A percentile compares a stretch with the other conserved stretches of the same genome.
Evolutionary conservation across 2,113 vertebrate species (phyloP).

Genomic region (Silurus glanis): DNA sequence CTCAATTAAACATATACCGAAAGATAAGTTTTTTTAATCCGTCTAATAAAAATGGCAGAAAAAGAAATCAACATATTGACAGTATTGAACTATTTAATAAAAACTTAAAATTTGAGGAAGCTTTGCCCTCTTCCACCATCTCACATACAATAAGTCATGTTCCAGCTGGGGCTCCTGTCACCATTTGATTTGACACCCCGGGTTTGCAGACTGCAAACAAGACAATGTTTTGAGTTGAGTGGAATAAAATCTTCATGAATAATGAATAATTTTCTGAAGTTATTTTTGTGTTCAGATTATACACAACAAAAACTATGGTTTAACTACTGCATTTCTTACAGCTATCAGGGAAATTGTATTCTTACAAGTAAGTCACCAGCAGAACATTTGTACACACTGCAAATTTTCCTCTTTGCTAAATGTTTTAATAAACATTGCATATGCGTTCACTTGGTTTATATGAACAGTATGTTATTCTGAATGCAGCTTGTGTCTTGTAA

Average conservation of each 20-base stretch:
- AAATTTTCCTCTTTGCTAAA: not conserved
- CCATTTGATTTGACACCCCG: not conserved
- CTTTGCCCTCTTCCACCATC: not conserved
- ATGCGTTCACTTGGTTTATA: not conserved
- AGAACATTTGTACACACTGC: not conserved
- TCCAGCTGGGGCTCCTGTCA: not conserved
- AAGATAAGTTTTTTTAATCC: not conserved
- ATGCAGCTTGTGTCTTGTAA: not conserved
- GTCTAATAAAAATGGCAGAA: not conserved
- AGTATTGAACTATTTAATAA: not conserved
- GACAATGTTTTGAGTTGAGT: not conserved
- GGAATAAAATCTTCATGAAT: not conserved
- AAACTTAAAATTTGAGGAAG: not conserved
- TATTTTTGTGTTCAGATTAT: not conserved
- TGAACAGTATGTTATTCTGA: not conserved
- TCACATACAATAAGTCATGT: not conserved
- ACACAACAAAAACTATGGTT: not conserved
- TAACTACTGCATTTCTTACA: not conserved
- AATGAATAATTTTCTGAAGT: too few species aligned
- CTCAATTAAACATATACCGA: not conserved
- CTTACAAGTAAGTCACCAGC: not conserved
- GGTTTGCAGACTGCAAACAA: not conserved
- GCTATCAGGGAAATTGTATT: not conserved
- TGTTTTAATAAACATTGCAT: not conserved
- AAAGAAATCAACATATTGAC: not conserved